A percentile compares a stretch with the other conserved stretches of the same genome.
Conservation (phyloP, 1,140 invertebrate species). For the Hylaeus anthracinus region DNA sequence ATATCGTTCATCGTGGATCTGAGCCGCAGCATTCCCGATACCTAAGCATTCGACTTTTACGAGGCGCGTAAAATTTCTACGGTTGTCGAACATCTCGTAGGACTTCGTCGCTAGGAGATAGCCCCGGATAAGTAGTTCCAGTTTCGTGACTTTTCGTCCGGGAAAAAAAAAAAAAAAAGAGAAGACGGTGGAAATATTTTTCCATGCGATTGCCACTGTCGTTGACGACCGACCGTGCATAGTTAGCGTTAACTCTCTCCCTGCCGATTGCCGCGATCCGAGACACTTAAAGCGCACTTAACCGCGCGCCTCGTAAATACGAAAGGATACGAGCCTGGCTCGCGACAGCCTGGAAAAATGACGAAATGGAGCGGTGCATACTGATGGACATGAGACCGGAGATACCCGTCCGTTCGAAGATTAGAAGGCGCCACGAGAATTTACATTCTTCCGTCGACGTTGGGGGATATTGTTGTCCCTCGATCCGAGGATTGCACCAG, state of each 20-base stretch:
- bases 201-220: neutral
- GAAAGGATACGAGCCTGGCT: neutral
- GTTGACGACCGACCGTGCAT: neutral
- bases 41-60: constrained; percentile 36
- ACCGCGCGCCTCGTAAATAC: constrained; percentile 26
- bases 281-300: constrained; percentile 42
- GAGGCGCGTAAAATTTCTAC: constrained; percentile 45
- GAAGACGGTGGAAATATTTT: neutral
- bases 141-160: neutral
- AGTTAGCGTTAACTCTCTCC: neutral
- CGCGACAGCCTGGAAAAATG: constrained; percentile 16
- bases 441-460: constrained; percentile 16
- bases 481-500: too few relatives aligned
- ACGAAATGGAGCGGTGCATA: constrained; percentile 19
- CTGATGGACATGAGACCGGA: neutral
- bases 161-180: too few relatives aligned
- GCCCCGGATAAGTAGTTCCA: constrained; percentile 6
- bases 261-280: neutral
- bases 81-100: constrained; percentile 31
- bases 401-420: neutral
- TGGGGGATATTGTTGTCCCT: neutral
- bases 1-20: constrained; percentile 38
- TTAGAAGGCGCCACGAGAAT: constrained; percentile 30
- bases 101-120: constrained; percentile 8
- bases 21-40: constrained; percentile 27